Base-by-base conservation (phyloP, 2,888 invertebrate species). In the Torymus aiolomorphi region DNA sequence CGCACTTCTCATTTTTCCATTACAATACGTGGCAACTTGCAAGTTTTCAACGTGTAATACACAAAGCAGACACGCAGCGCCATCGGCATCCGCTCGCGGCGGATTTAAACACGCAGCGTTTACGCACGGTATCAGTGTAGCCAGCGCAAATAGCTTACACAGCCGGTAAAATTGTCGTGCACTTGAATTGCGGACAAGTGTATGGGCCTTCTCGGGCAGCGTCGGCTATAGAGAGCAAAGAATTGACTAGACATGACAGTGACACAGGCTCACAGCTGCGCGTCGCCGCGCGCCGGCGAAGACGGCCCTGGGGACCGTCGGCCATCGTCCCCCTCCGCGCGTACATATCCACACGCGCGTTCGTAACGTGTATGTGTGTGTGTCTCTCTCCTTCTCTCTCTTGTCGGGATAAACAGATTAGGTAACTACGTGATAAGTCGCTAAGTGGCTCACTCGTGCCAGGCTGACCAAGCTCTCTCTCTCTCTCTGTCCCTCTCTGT, bases 351-450 rank as follows among this genome's bases (percentile, higher is more conserved):
- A 42, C 8, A 42, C 42, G 63, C 72, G 82, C 76, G 79, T 63
- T 80, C 78, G 42, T 42, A 42, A 42, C 42, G 31, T 5, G 77
- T 81, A 82, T 70, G 78, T 76, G 83, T 70, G 82, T 83, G 13
- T 59, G 72, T 76, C 75, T 75, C 80, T 80, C 81, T 74, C 72
- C 78, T 82, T 79, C 81, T 82, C 73, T 74, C 72, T 77, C 73
- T 77, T 66, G 76, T 77, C 87, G 88, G 89, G 90, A 89, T 90
- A 90, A 90, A 90, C 90, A 90, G 90, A 90, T 90, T 90, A 90
- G 89, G 89, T 89, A 90, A 90, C 90, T 90, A 90, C 90, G 90
- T 90, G 90, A 90, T 90, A 90, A 90, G 90, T 90, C 89, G 89
- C 90, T 90, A 90, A 90, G 90, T 90, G 90, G 90, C 89, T 90